Conservation (phyloP, 1,140 invertebrate species). For the Achroia grisella region DNA sequence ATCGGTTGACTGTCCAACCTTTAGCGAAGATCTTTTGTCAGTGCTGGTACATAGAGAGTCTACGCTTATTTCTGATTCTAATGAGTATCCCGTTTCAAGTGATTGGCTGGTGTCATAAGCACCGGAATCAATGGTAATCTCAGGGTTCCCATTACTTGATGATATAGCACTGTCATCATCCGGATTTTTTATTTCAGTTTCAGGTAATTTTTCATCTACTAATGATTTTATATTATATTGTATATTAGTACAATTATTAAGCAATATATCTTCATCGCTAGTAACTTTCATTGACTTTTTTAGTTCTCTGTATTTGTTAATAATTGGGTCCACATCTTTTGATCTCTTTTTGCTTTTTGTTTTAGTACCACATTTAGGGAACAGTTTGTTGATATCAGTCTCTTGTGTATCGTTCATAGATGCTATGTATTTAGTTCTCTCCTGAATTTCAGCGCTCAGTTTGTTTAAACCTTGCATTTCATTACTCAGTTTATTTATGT, state of each 20-base stretch:
- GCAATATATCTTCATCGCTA: constrained; percentile 62
- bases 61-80: constrained; percentile 71
- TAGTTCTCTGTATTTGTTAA: constrained; percentile 66
- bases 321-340: constrained; percentile 64
- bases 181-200: constrained; percentile 57
- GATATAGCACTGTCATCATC: constrained; percentile 69
- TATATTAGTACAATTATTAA: constrained; percentile 68
- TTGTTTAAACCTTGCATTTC: constrained; percentile 75
- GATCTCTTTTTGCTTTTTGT: constrained; percentile 65
- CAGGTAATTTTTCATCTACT: constrained; percentile 46
- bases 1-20: constrained; percentile 71
- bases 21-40: constrained; percentile 66
- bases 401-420: constrained; percentile 57
- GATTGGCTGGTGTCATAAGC: constrained; percentile 67
- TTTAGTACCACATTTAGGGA: constrained; percentile 65
- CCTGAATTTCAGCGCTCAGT: constrained; percentile 74
- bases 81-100: constrained; percentile 67
- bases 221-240: constrained; percentile 58
- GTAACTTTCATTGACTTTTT: constrained; percentile 63
- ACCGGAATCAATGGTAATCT: constrained; percentile 68
- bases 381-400: constrained; percentile 60
- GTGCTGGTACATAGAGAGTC: constrained; percentile 67
- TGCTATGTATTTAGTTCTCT: constrained; percentile 60
- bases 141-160: constrained; percentile 69
- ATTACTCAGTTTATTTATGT: constrained; percentile 73